Evolutionary conservation across 2,113 vertebrate species (phyloP).

Genomic region (Aramus guarauna): DNA sequence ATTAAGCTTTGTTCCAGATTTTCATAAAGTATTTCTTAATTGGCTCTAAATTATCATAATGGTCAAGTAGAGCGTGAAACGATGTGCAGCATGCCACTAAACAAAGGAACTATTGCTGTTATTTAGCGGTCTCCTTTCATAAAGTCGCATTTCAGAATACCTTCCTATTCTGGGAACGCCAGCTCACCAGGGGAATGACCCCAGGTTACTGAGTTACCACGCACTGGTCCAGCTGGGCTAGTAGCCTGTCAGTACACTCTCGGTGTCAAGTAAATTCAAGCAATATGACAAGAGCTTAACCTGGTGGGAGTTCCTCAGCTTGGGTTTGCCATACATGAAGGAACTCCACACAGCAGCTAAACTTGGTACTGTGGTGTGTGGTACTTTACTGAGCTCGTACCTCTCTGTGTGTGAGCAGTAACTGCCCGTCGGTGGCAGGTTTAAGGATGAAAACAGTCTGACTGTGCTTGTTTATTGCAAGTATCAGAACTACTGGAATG

Average conservation of each 20-base stretch:
- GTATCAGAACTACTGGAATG: background rate
- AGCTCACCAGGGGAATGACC: background rate
- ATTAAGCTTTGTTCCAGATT: conserved; percentile 1
- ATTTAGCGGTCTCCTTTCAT: background rate
- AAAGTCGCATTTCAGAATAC: background rate
- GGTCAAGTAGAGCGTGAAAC: conserved; percentile 16
- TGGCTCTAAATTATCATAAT: background rate
- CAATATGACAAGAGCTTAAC: background rate
- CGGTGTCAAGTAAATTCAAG: rapidly evolving
- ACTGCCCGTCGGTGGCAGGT: background rate
- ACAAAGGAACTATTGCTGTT: conserved; percentile 1
- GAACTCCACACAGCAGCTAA: background rate
- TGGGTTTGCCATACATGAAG: background rate
- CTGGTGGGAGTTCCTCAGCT: background rate
- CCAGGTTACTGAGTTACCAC: background rate
- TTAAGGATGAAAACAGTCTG: background rate
- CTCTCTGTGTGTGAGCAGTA: background rate
- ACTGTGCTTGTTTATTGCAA: background rate
- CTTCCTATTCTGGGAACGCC: background rate
- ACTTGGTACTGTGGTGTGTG: background rate
- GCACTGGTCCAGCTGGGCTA: background rate
- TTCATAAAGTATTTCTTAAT: conserved; percentile 20
- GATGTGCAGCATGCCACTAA: background rate
- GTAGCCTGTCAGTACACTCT: background rate
- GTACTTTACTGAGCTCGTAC: background rate